Percentiles rank a stretch among this genome's conserved stretches.
Conservation (phyloP, 2,888 invertebrate species). For the Altica lythri region DNA sequence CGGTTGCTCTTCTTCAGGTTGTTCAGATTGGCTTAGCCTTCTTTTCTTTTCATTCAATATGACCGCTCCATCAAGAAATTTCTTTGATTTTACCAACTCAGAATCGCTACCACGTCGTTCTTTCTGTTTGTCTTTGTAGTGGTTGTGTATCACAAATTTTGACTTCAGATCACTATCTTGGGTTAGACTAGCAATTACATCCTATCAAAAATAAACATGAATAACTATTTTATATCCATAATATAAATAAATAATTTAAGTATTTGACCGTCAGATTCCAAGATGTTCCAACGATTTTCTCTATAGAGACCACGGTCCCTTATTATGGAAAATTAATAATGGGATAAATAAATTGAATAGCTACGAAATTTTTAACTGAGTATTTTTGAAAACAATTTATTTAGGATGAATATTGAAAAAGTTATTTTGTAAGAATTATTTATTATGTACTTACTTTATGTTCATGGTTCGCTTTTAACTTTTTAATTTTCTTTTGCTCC, state of each 20-base stretch:
- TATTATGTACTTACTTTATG: conserved; percentile 38
- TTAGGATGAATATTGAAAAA: conserved; percentile 1
- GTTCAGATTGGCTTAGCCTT: conserved; percentile 63
- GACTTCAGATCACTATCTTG: conserved; percentile 42
- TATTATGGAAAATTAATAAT: no score
- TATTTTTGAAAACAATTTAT: no score
- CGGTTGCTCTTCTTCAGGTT: conserved; percentile 45
- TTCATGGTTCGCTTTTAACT: conserved; percentile 49
- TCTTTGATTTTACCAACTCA: conserved; percentile 53
- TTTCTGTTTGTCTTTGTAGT: conserved; percentile 55
- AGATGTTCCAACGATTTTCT: no score
- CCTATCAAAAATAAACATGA: conserved; percentile 30
- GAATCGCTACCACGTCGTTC: conserved; percentile 62
- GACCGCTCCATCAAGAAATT: conserved; percentile 64
- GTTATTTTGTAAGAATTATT: not conserved
- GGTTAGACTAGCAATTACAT: conserved; percentile 38
- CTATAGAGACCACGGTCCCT: no score
- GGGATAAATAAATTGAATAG: no score
- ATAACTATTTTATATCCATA: no score
- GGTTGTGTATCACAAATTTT: conserved; percentile 49
- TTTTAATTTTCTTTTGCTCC: conserved; percentile 49
- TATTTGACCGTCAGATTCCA: no score
- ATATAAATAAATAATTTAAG: no score
- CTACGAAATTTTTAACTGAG: no score
- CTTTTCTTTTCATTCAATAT: conserved; percentile 69